A percentile compares a stretch with the other conserved stretches of the same genome.
Evolutionary conservation across 2,888 invertebrate genomes (phyloP).

Genomic region (Aromia moschata): DNA sequence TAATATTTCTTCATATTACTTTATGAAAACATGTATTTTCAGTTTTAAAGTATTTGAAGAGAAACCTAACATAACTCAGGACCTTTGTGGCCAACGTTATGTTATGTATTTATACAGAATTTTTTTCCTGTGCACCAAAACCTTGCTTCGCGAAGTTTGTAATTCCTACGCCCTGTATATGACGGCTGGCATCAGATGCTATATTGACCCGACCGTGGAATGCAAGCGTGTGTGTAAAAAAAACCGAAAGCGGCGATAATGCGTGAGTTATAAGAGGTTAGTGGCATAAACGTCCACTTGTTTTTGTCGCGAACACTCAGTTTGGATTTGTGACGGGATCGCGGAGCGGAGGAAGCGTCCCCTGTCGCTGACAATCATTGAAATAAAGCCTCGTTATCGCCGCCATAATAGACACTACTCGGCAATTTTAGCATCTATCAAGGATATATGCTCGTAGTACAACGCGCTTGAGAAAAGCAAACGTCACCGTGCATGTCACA

Average conservation of each 20-base stretch:
- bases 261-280: slow-evolving; percentile 35
- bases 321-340: slow-evolving; percentile 54
- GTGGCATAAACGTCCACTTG: slow-evolving; percentile 51
- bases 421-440: slow-evolving; percentile 49
- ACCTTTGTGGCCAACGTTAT: no score
- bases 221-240: slow-evolving; percentile 23
- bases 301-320: slow-evolving; percentile 59
- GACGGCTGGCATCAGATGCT: neutral
- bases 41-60: no score
- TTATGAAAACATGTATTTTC: no score
- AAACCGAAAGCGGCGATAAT: slow-evolving; percentile 12
- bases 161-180: neutral
- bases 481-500: slow-evolving; percentile 7
- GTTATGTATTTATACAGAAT: no score
- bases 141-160: no score
- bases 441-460: slow-evolving; percentile 42
- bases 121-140: no score
- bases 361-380: slow-evolving; percentile 62
- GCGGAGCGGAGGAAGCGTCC: slow-evolving; percentile 53
- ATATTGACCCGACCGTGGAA: neutral
- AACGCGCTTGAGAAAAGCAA: slow-evolving; percentile 31
- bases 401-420: slow-evolving; percentile 56
- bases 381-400: slow-evolving; percentile 60
- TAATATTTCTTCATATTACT: no score
- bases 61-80: no score